Evolutionary conservation across 2,797 vertebrate genomes (phyloP).

Genomic region (Loriculus beryllinus): DNA sequence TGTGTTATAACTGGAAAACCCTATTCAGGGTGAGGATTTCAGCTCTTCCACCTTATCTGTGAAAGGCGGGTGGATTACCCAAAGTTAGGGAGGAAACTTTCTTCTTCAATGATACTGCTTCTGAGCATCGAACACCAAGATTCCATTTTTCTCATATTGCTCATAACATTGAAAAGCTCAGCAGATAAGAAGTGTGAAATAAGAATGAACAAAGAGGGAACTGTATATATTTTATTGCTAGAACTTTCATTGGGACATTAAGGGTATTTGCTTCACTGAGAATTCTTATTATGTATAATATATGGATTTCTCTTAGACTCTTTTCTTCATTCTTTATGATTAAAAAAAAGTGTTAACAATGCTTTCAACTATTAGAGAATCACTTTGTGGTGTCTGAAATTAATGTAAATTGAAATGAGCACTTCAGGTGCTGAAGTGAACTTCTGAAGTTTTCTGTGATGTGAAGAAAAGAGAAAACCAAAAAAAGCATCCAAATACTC

Average conservation of each 20-base stretch:
- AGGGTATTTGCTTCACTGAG: neutral
- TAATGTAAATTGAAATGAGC: slow-evolving; percentile 34
- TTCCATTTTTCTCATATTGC: neutral
- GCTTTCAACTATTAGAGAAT: neutral
- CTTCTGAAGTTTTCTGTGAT: slow-evolving; percentile 15
- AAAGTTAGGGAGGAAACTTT: neutral
- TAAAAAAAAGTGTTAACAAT: neutral
- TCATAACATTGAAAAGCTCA: slow-evolving; percentile 24
- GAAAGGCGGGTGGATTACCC: neutral
- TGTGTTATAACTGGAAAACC: neutral
- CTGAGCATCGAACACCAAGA: neutral
- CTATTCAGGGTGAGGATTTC: neutral
- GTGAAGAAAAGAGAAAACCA: neutral
- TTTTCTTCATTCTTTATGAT: slow-evolving; percentile 2
- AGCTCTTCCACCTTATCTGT: neutral
- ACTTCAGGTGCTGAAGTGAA: neutral
- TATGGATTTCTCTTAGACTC: neutral
- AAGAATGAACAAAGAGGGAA: slow-evolving; percentile 10
- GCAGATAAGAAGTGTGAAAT: slow-evolving; percentile 16
- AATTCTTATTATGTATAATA: neutral
- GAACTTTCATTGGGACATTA: neutral
- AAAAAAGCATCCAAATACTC: neutral
- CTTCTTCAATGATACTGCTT: neutral
- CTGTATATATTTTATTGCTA: neutral
- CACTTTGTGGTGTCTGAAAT: slow-evolving; percentile 7